Base-by-base conservation (phyloP, 2,888 invertebrate genomes). In the Xestia c-nigrum region DNA sequence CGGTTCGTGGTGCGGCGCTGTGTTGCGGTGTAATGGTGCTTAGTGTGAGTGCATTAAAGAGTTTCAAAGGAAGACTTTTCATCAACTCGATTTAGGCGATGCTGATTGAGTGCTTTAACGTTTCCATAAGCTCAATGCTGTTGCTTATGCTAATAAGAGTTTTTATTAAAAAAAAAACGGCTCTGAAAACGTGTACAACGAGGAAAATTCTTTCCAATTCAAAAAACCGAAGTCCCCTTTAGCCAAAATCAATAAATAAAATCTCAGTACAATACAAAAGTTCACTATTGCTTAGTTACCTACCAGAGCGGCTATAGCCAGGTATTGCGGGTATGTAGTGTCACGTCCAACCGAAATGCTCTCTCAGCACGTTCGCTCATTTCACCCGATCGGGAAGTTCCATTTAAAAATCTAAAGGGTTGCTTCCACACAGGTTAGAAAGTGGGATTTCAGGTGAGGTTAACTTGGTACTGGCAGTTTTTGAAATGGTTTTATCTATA, bases 281-380 rank as follows among this genome's bases (percentile, higher is more conserved):
- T 61, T 19, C 31, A 50, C 40, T n/a, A 55, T 59, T 16, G 63
- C 72, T 77, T 64, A 61, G 72, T 72, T 71, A 63, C n/a, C 47
- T n/a, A n/a, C n/a, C n/a, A n/a, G n/a, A n/a, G 57, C 16, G 4
- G 50, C 55, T 31, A 31, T 31, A 31, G 61, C 67, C 57, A 66
- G 64, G 21, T 63, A 64, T 55, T 43, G 14, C 61, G 0, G 88
- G 72, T 88, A 89, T 88, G 40, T 88, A 80, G 73, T 38, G 87
- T 88, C 88, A 88, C 88, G 88, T 85, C 40, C 76, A 19, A 46
- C 52, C 46, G 40, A 71, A 78, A 68, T 46, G 6, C 68, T 72
- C 76, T 78, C 76, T 83, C 78, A 78, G 81, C 90, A 90, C 89
- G 89, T 86, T 78, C 38, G 79, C 72, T 84, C 83, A 83, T 88